These are phyloP conservation scores for Germaria angustata DNA, from an alignment of 2,888 invertebrate genomes.

Conservation along the genomic window DNA sequence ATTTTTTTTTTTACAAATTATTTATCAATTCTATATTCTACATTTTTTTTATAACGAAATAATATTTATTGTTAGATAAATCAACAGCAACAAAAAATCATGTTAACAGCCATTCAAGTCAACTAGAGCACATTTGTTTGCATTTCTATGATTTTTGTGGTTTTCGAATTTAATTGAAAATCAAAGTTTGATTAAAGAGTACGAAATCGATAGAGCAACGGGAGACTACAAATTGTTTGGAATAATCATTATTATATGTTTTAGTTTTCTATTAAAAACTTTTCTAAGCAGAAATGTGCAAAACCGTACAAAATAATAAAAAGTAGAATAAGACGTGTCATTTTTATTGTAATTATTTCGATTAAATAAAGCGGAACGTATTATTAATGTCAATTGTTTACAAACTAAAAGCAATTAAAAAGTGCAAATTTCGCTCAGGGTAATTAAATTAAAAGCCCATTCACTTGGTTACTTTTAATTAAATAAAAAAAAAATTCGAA, in stretches of 20 bases:
- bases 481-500: background rate
- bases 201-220: slow-evolving; percentile 61
- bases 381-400: slow-evolving; percentile 8
- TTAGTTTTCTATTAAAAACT: background rate
- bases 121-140: slow-evolving; percentile 4
- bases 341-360: slow-evolving; percentile 16
- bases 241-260: background rate
- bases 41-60: background rate
- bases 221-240: slow-evolving; percentile 52
- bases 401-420: background rate
- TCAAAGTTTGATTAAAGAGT: slow-evolving; percentile 48
- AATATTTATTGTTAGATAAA: background rate
- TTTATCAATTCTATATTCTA: slow-evolving; percentile 41
- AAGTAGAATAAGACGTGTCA: background rate
- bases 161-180: slow-evolving; percentile 24
- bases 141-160: background rate
- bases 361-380: slow-evolving; percentile 44
- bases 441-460: background rate
- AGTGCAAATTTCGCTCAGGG: background rate
- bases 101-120: slow-evolving; percentile 15
- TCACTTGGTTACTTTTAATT: background rate
- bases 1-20: slow-evolving; percentile 7
- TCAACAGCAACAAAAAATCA: background rate
- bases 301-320: slow-evolving; percentile 31
- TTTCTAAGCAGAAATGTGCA: background rate